Evolutionary conservation across 2,113 vertebrate genomes (phyloP).

Genomic region (Aramus guarauna): DNA sequence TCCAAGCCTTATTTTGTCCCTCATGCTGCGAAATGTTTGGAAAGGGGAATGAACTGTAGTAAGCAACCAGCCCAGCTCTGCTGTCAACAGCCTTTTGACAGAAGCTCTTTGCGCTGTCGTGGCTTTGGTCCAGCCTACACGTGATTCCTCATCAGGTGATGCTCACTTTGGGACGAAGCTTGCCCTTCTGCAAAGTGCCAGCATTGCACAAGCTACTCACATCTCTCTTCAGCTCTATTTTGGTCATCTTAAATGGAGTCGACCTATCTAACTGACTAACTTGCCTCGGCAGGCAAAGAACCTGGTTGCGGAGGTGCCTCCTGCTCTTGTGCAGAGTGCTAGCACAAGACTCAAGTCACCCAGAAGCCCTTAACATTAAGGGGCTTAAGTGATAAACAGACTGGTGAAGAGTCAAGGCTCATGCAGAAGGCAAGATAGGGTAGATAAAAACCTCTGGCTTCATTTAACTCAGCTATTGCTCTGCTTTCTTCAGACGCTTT

Average conservation of each 20-base stretch:
- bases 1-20: background rate
- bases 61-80: background rate
- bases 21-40: background rate
- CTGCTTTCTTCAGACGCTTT: background rate
- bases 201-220: background rate
- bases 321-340: background rate
- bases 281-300: too few relatives aligned
- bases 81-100: slow-evolving; percentile 51
- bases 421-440: background rate
- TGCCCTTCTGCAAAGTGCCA: background rate
- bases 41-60: background rate
- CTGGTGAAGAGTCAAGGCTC: slow-evolving; percentile 15
- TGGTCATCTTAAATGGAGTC: background rate
- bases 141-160: slow-evolving; percentile 44
- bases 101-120: background rate
- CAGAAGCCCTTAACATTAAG: slow-evolving; percentile 30
- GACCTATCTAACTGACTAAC: background rate
- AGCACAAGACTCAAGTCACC: background rate
- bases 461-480: background rate
- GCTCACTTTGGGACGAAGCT: background rate
- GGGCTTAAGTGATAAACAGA: slow-evolving; percentile 4
- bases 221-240: background rate
- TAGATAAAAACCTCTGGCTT: slow-evolving; percentile 17
- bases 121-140: slow-evolving; percentile 17
- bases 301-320: background rate